Evolutionary conservation across 2,113 vertebrate species (phyloP).

Genomic region (Calypte anna): DNA sequence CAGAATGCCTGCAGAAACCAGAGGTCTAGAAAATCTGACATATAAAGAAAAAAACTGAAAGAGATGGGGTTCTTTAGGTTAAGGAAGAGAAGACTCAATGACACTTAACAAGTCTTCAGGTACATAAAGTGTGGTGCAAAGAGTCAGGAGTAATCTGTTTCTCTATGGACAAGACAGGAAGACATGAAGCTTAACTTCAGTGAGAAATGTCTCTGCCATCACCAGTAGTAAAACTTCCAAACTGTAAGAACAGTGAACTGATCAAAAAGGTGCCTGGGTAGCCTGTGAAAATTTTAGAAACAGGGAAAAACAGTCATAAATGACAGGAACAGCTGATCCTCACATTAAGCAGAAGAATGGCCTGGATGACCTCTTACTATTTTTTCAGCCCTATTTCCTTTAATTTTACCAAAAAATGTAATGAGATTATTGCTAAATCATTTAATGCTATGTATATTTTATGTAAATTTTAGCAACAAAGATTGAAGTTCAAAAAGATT

Average conservation of each 20-base stretch:
- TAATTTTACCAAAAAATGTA: not conserved
- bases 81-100: not conserved
- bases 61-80: not conserved
- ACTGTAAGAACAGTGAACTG: not conserved
- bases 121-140: not conserved
- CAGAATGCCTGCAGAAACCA: not conserved
- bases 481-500: not conserved
- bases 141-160: not conserved
- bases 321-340: not conserved
- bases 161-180: not conserved
- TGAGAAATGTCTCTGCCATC: not conserved
- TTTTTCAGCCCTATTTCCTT: not conserved
- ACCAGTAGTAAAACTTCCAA: not conserved
- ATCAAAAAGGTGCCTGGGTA: not conserved
- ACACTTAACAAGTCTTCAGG: not conserved
- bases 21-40: not conserved
- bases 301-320: not conserved
- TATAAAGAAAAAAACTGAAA: not conserved
- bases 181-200: not conserved
- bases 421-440: not conserved
- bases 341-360: not conserved
- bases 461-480: not conserved
- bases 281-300: not conserved
- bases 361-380: not conserved
- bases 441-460: not conserved